These are phyloP conservation scores for Oryzias melastigma DNA, from an alignment of 2,113 vertebrate genomes.

Conservation along the genomic window DNA sequence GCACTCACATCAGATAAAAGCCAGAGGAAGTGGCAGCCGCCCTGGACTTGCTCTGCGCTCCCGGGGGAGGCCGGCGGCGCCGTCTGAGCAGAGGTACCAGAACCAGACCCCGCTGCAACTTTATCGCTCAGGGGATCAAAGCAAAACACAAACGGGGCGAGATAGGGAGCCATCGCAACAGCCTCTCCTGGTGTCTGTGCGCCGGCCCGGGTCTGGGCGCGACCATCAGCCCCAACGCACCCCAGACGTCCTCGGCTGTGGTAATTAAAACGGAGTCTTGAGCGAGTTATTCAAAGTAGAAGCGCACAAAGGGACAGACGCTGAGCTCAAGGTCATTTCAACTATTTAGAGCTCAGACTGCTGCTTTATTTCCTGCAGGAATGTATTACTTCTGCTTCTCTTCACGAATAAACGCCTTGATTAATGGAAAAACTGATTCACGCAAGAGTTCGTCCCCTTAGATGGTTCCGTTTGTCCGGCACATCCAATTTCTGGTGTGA, in stretches of 20 bases:
- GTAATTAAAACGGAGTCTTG: slow-evolving; percentile 33
- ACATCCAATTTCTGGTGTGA: too few relatives aligned
- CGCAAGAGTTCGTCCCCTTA: too few relatives aligned
- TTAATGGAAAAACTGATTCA: too few relatives aligned
- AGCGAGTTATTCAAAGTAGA: slow-evolving; percentile 6
- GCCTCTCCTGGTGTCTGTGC: slow-evolving; percentile 17
- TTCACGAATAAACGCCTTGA: not conserved
- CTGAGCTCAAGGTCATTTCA: slow-evolving; percentile 24
- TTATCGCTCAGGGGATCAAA: slow-evolving; percentile 42
- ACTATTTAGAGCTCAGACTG: slow-evolving; percentile 11
- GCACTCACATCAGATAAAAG: slow-evolving; percentile 68
- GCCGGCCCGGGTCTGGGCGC: not conserved
- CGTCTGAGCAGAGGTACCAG: slow-evolving; percentile 54
- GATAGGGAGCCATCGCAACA: slow-evolving; percentile 10
- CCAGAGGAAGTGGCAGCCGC: slow-evolving; percentile 67
- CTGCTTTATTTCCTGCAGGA: not conserved
- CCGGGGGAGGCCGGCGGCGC: slow-evolving; percentile 65
- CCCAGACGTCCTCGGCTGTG: not conserved
- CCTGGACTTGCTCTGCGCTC: slow-evolving; percentile 61
- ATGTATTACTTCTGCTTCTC: not conserved
- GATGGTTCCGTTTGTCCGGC: too few relatives aligned
- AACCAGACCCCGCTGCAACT: slow-evolving; percentile 39
- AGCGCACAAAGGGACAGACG: slow-evolving; percentile 12
- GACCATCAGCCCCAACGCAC: not conserved
- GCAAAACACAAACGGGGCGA: slow-evolving; percentile 17